A percentile compares a stretch with the other conserved stretches of the same genome.
These are phyloP conservation scores for Morus bassanus DNA, from an alignment of 2,797 vertebrate genomes.

Conservation along the genomic window DNA sequence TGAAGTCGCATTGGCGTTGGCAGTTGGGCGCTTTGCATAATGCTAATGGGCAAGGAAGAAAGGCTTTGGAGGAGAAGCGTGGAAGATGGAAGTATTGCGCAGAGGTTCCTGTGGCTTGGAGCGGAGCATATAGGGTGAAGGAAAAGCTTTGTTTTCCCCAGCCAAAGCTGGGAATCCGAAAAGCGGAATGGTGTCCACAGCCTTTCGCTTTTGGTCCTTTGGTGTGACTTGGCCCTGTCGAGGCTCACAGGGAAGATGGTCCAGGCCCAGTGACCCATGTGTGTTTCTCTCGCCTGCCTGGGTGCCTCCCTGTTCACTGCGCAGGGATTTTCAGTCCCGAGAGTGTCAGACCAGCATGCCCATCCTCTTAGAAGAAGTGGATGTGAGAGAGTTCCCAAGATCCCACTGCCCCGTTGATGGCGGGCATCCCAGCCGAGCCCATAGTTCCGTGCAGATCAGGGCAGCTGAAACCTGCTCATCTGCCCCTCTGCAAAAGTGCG, in stretches of 20 bases:
- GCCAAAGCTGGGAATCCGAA: neutral
- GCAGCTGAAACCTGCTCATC: neutral
- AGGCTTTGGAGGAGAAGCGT: neutral
- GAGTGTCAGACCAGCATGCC: neutral
- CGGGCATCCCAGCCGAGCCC: neutral
- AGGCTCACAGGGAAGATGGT: neutral
- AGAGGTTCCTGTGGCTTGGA: neutral
- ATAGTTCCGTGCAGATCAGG: neutral
- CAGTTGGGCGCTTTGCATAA: neutral
- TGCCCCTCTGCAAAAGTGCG: neutral
- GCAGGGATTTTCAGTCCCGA: neutral
- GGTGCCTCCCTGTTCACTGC: neutral
- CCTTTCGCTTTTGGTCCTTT: neutral
- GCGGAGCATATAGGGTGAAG: fast-evolving
- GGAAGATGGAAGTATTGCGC: neutral
- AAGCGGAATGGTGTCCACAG: neutral
- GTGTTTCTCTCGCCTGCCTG: neutral
- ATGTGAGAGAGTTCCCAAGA: neutral
- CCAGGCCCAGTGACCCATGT: neutral
- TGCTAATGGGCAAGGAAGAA: neutral
- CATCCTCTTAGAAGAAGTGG: neutral
- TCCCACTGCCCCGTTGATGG: neutral
- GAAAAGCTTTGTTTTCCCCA: neutral
- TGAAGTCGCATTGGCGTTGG: neutral
- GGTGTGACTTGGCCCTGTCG: neutral